phyloP scores from a whole-genome alignment of 2,797 vertebrate species.

The Sylvia borin region DNA sequence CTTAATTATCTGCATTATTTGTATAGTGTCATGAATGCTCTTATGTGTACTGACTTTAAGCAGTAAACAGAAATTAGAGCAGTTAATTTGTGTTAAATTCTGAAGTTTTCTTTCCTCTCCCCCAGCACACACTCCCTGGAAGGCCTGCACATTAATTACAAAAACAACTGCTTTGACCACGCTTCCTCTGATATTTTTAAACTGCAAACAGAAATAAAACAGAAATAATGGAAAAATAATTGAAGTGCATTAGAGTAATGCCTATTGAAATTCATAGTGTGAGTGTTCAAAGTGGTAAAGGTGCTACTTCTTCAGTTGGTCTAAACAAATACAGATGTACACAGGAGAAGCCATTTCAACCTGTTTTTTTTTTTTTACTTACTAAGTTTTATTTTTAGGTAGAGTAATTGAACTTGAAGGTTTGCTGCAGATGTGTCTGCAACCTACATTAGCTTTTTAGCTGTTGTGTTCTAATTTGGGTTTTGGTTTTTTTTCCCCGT shows the following conservation, averaged over 20 bases:
- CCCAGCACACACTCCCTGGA: rapidly evolving
- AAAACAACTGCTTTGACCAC: not conserved
- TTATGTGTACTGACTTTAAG: not conserved
- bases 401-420: not conserved
- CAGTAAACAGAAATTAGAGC: not conserved
- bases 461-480: not conserved
- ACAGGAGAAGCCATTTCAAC: not conserved
- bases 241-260: not conserved
- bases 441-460: not conserved
- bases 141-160: not conserved
- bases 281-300: not conserved
- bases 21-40: not conserved
- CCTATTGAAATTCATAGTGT: not conserved
- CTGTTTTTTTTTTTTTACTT: not conserved
- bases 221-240: conserved; percentile 26
- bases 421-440: not conserved
- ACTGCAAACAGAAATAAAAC: not conserved
- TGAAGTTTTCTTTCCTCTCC: not conserved
- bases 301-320: not conserved
- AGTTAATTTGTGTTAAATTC: conserved; percentile 23
- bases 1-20: conserved; percentile 28
- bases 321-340: not conserved
- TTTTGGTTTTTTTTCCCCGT: not conserved
- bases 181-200: conserved; percentile 9
- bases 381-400: not conserved